Base-by-base conservation (phyloP, 2,113 vertebrate species). In the Phalacrocorax pelagicus region DNA sequence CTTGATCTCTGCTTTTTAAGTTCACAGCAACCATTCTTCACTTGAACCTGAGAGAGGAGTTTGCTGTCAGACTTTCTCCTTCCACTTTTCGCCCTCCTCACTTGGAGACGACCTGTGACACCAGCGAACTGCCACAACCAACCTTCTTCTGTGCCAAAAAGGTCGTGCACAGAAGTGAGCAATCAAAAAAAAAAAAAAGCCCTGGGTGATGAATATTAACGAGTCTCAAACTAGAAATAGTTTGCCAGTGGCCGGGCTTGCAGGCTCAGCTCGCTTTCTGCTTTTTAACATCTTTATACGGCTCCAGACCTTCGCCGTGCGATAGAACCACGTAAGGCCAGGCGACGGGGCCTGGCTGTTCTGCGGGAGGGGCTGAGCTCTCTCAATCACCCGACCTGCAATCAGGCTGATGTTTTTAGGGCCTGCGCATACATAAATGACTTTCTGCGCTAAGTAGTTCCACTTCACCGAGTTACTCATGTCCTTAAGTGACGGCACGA, bases 321-420 rank as follows among this genome's bases (percentile, higher is more conserved):
- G 1, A 0, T 12, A 8, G 1, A 6, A 7, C 54, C 32, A 4
- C 1, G 10, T 10, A 36, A 2, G 29, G 49, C 46, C 12, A 1
- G 71, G 80, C 0, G 8, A 15, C 0, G 4, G 54, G 59, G 22
- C 12, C 26, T 10, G 95, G 71, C 55, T 42, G n/a, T 1, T 17
- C 36, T 9, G 8, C 17, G 1, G 49, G 23, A 23, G 75, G 30
- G 55, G 40, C 51, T 2, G 72, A 30, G 67, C 91, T 22, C 89
- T 86, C 87, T 96, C 94, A 30, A 90, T 96, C 91, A 96, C 59
- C 15, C 0, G 54, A 18, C 49, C 87, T 36, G 91, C 95, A 81
- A 77, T 94, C 92, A 86, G 73, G 94, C 82, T 97, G 96, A 97
- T 92, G 94, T 40, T 88, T 95, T 92, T 96, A 94, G 96, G 93